Base-by-base conservation (phyloP, 2,888 invertebrate species). In the Agrochola macilenta region DNA sequence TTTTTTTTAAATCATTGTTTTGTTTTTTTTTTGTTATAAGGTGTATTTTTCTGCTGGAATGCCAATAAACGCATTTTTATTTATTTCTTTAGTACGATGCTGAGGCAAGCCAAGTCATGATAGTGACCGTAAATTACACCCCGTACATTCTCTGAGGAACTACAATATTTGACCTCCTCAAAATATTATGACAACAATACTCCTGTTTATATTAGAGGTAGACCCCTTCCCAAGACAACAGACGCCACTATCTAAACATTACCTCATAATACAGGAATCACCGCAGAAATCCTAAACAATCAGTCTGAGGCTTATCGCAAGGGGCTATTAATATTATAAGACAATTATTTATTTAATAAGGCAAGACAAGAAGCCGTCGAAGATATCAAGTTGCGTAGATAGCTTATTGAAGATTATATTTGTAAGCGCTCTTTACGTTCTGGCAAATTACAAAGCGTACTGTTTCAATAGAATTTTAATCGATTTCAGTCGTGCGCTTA, bases 201-300 rank as follows among this genome's bases (percentile, higher is more conserved):
- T 20, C 14, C 5, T 63, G 46, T 57, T 39, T 39, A n/a, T 20
- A 7, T 14, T n/a, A 14, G 20, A 63, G 39, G 26, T 57, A 63
- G 54, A 46, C 39, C n/a, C n/a, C 63, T 8, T 43, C 74, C 60
- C 43, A 39, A 81, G n/a, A 66, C 46, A 74, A 60, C 65, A 80
- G 1, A 52, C 20, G 20, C 17, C 17, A 30, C 7, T 49, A 30
- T 20, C 14, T 49, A 54, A 80, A 74, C 30, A 35, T 46, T 54
- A 54, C 39, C 39, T 43, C 8, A 57, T 61, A 39, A 80, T 52
- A 73, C 17, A 20, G 20, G 65, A n/a, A n/a, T 17, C 17, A 65
- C 65, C 65, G 17, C 61, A 52, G 54, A 61, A 63, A 64, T 74
- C 61, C 75, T 74, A 63, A 68, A 43, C 66, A 74, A 79, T 81